Evolutionary conservation across 2,113 vertebrate species (phyloP).

Genomic region (Macquaria australasica): DNA sequence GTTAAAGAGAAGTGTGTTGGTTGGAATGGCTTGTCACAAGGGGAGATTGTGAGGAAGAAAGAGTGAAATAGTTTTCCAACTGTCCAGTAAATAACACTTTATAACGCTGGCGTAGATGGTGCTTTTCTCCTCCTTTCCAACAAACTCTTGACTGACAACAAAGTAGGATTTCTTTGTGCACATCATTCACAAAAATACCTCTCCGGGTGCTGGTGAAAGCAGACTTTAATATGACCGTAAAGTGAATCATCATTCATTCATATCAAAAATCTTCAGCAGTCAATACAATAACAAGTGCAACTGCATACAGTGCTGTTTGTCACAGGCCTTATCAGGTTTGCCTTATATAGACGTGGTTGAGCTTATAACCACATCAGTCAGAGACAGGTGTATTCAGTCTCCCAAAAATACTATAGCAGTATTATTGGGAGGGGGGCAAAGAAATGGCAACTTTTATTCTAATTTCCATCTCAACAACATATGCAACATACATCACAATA

Average conservation of each 20-base stretch:
- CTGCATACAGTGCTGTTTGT: not conserved
- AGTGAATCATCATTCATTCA: constrained; percentile 14
- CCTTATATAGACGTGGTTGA: constrained; percentile 2
- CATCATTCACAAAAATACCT: constrained; percentile 13
- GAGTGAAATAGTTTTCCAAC: constrained; percentile 31
- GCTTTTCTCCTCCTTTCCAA: not conserved
- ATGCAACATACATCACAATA: not conserved
- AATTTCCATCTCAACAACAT: not conserved
- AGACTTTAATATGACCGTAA: not conserved
- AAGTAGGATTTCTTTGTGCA: constrained; percentile 16
- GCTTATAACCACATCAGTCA: not conserved
- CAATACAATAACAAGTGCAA: constrained; percentile 3
- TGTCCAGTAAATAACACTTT: constrained; percentile 32
- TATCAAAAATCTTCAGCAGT: not conserved
- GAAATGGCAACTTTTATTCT: not conserved
- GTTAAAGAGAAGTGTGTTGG: constrained; percentile 45
- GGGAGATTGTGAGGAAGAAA: constrained; percentile 19
- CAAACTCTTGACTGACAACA: constrained; percentile 25
- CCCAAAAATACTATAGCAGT: too few relatives aligned
- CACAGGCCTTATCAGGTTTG: constrained; percentile 7
- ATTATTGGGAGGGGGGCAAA: not conserved
- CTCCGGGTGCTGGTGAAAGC: not conserved
- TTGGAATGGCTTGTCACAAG: constrained; percentile 62
- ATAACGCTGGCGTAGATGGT: not conserved
- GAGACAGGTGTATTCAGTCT: not conserved